Evolutionary conservation across 2,888 invertebrate species (phyloP).

Genomic region (Conops quadrifasciatus): DNA sequence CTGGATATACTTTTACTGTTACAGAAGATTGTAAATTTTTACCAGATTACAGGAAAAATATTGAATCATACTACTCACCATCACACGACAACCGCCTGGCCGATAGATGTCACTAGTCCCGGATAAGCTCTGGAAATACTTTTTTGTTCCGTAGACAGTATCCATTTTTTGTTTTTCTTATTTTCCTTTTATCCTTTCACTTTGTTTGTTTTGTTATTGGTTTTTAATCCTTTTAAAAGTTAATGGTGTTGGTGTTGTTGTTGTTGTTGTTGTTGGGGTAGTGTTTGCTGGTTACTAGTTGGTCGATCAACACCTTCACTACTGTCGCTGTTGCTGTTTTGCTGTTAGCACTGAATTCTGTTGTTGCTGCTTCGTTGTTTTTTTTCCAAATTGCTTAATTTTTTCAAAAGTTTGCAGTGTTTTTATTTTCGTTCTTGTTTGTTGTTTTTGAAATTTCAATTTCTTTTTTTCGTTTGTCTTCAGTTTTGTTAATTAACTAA

Average conservation of each 20-base stretch:
- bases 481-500: slow-evolving; percentile 35
- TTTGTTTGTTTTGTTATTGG: background rate
- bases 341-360: background rate
- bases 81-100: slow-evolving; percentile 57
- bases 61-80: slow-evolving; percentile 56
- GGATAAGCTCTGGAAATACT: slow-evolving; percentile 65
- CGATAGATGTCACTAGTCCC: slow-evolving; percentile 64
- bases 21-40: no score
- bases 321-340: background rate
- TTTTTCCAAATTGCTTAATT: background rate
- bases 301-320: background rate
- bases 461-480: background rate
- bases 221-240: slow-evolving; percentile 11
- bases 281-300: background rate
- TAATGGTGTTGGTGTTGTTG: slow-evolving; percentile 2
- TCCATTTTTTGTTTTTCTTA: slow-evolving; percentile 54
- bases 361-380: background rate
- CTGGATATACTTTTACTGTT: no score
- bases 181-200: background rate
- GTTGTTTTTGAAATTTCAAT: background rate
- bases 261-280: slow-evolving; percentile 8
- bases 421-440: background rate
- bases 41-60: no score
- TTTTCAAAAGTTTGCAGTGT: background rate
- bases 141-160: slow-evolving; percentile 65